A percentile compares a stretch with the other conserved stretches of the same genome.
Evolutionary conservation across 1,140 invertebrate genomes (phyloP).

Genomic region (Drosophila dunni): DNA sequence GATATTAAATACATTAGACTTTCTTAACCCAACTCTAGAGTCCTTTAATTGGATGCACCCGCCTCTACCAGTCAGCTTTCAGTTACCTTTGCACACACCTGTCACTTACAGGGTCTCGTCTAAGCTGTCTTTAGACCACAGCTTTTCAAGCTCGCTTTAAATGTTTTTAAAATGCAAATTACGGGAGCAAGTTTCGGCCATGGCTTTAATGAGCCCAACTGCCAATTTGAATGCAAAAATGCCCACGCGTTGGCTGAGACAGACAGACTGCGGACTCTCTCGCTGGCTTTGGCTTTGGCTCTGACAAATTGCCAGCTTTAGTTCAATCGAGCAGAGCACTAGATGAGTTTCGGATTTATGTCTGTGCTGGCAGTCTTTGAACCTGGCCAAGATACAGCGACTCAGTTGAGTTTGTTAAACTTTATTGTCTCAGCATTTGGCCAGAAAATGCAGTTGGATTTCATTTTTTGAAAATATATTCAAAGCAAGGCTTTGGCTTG

Average conservation of each 20-base stretch:
- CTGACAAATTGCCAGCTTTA: conserved; percentile 29
- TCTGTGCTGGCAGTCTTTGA: neutral
- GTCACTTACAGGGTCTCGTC: no score
- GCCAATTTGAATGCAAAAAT: conserved; percentile 32
- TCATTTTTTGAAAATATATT: conserved; percentile 20
- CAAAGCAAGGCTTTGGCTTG: conserved; percentile 10
- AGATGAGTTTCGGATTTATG: neutral
- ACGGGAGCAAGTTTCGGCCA: neutral
- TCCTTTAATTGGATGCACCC: no score
- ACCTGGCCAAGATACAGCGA: neutral
- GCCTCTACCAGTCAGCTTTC: no score
- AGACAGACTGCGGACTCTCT: no score
- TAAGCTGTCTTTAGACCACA: neutral
- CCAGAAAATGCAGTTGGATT: conserved; percentile 10
- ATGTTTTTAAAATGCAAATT: conserved; percentile 16
- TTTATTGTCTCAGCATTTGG: conserved; percentile 36
- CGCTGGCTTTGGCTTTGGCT: conserved; percentile 3
- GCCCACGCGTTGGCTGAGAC: neutral
- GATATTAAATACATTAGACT: no score
- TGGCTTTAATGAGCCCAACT: conserved; percentile 25
- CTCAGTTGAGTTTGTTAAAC: conserved; percentile 32
- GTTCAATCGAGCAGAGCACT: neutral
- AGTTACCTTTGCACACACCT: no score
- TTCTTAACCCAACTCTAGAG: no score
- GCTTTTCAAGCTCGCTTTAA: neutral